Base-by-base conservation (phyloP, 2,113 vertebrate species). In the Cyprinus carpio region DNA sequence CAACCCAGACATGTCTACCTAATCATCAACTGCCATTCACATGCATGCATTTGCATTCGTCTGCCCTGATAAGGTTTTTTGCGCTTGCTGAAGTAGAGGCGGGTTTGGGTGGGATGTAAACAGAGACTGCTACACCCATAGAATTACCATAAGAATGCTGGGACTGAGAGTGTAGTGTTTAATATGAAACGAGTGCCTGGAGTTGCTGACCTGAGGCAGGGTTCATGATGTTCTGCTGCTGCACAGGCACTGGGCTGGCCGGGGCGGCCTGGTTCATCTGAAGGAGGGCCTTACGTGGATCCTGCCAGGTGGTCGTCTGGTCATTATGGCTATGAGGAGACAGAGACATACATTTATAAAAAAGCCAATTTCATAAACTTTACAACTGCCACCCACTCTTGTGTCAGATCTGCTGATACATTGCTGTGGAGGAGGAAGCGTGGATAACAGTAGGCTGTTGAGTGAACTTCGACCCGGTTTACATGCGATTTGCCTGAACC, bases 221-320 rank as follows among this genome's bases (percentile, higher is more conserved):
- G 91, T 94, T 98, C 95, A 99, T 96, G 71, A 97, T 89, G 89
- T 94, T 97, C 94, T 97, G 98, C 10, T 92, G 94, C 86, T 95
- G 97, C 85, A 98, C 95, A 0, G 96, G 95, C 76, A 93, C 92
- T 23, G 97, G 95, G 72, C 95, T 98, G 88, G 96, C 91, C 6
- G 97, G 96, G 27, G 97, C 88, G 2, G 96, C 89, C 86, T 97
- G 96, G 51, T 96, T 99, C 94, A 98, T 95, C 94, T 98, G 97
- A 51, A 98, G 96, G 92, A 99, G 95, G 81, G 97, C 94, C 93
- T 99, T 99, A 87, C 98, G 95, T 83, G 98, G 98, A 90, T 99
- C 97, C 88, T 97, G 97, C 98, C 98, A 99, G 89, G 98, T 99
- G 87, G 98, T 99, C 37, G 97, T 96, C 93, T 99, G 97, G 92